Evolutionary conservation across 2,888 invertebrate genomes (phyloP), one percentile per base, ranked within the genome.

Genomic region (Clunio marinus): DNA sequence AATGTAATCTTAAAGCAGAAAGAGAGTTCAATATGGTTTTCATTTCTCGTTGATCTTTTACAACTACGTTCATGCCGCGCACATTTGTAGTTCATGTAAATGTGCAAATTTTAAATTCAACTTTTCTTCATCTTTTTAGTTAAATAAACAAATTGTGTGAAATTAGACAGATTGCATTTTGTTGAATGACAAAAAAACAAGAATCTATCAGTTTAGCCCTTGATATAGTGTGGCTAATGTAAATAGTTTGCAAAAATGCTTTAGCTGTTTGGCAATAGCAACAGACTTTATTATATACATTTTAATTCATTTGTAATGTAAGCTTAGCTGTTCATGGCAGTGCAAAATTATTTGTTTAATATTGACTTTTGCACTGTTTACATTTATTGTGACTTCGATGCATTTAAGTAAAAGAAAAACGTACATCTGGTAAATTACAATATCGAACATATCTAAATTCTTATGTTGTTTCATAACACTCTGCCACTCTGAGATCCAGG

Each of bases 61-160:
- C n/a, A n/a, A n/a, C n/a, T n/a, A n/a, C n/a, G n/a, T n/a, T n/a
- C n/a, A n/a, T n/a, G n/a, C n/a, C n/a, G n/a, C n/a, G n/a, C n/a
- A n/a, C n/a, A n/a, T n/a, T 25, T 13, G 10, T 27, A 27, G 57
- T n/a, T n/a, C 57, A 57, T 57, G 24, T 57, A 62, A 62, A 37
- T 62, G 37, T 62, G 62, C 62, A 62, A 62, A 62, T 62, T 62
- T 37, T 37, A 63, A 63, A 63, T 63, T 63, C 22, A 63, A 63
- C 41, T 62, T 46, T 20, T 58, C 58, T 60, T 35, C 62, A 10
- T 37, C 62, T 28, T 35, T 62, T 62, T 45, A 63, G 46, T 63
- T 63, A 46, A 63, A 63, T 63, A 63, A 63, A 63, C 63, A 63
- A 63, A 63, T 63, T 63, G 62, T 62, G 62, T 62, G 62, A 37